Percentiles rank a stretch among this genome's conserved stretches.
phyloP scores from a whole-genome alignment of 2,113 vertebrate species.

The Haliaeetus leucogaster region DNA sequence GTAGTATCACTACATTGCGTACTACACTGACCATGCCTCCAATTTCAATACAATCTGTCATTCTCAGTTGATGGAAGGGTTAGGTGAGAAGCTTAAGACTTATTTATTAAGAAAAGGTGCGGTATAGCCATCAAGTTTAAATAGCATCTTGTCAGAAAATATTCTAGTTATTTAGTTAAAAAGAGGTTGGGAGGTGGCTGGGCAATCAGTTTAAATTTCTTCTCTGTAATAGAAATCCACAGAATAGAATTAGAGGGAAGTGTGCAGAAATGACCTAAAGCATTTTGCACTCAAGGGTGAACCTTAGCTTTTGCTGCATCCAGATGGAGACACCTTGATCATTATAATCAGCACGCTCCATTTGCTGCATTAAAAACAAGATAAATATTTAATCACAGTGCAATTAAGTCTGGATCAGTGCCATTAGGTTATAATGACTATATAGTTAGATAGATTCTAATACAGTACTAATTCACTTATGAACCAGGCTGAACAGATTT shows the following conservation, averaged over 20 bases:
- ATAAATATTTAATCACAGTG: constrained; percentile 69
- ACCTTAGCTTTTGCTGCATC: neutral
- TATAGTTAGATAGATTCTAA: constrained; percentile 20
- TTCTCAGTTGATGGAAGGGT: neutral
- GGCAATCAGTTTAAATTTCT: neutral
- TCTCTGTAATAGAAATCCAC: neutral
- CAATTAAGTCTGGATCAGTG: constrained; percentile 46
- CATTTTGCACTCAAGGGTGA: neutral
- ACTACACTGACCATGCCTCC: neutral
- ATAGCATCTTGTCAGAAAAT: neutral
- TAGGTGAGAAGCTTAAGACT: neutral
- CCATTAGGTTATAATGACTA: constrained; percentile 51
- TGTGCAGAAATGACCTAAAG: neutral
- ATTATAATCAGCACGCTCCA: constrained; percentile 54
- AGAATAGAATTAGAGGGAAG: neutral
- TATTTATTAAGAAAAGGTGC: neutral
- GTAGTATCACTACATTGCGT: neutral
- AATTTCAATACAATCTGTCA: neutral
- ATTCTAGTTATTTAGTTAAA: neutral
- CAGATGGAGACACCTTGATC: constrained; percentile 41
- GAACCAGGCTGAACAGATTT: neutral
- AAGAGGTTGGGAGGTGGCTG: neutral
- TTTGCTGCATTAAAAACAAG: constrained; percentile 60
- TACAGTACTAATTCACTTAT: neutral
- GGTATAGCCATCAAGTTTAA: neutral